Base-by-base conservation (phyloP, 2,797 vertebrate species). In the Danio albolineatus region DNA sequence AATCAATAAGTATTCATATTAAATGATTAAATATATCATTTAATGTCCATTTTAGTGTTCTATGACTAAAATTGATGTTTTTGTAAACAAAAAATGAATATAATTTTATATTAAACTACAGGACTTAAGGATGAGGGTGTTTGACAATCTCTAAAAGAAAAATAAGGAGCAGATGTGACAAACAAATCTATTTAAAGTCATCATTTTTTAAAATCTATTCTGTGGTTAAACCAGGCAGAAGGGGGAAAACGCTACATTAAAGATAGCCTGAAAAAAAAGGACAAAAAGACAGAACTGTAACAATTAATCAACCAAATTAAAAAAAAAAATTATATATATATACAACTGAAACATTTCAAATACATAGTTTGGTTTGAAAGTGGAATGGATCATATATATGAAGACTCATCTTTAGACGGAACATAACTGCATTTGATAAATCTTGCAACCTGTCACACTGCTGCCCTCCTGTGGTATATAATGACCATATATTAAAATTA, bases 401-500 rank as follows among this genome's bases (percentile, higher is more conserved):
- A 7, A 57, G 19, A 39, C 39, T 28, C 49, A 78, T 13, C 41
- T 46, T 41, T 60, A 65, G 9, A 59, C 51, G 44, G 9, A 9
- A 41, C 17, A 59, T 53, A 64, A 51, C 65, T 14, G 16, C 13
- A 4, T 62, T 48, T 19, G 28, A 59, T 73, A 54, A 67, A 59
- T 28, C 59, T 56, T 43, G 64, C 14, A 28, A 89, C 82, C 88
- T 86, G 88, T 92, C 73, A 90, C 92, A 86, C 91, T 94, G 90
- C 93, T 94, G 92, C 92, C 89, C 90, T 91, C 93, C 91, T 91
- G 92, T 94, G 93, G 91, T 41, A 21, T 0, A 67, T 1, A 4
- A 38, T 38, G 39, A 16, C 8, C 21, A 2, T 16, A 51, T 44
- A n/a, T 12, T 39, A 13, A 7, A 6, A 69, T 12, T 7, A 65